These are phyloP conservation scores for Amia ocellicauda DNA, from an alignment of 2,113 vertebrate genomes.

Conservation along the genomic window DNA sequence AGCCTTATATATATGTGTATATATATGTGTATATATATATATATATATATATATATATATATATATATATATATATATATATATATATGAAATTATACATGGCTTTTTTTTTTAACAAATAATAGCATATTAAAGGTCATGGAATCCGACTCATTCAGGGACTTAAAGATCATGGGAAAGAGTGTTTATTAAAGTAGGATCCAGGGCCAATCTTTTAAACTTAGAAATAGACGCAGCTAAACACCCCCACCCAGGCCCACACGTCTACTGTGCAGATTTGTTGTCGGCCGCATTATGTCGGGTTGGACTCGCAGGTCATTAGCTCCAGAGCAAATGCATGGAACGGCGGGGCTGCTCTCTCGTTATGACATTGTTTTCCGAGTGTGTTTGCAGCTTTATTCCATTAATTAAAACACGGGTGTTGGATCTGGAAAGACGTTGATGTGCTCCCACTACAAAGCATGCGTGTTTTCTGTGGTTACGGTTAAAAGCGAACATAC, in stretches of 20 bases:
- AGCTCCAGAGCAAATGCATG: not conserved
- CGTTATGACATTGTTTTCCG: not conserved
- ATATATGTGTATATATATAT: constrained; percentile 13
- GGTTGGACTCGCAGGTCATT: not conserved
- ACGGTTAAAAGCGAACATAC: no score
- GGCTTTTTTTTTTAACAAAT: constrained; percentile 35
- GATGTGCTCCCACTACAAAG: no score
- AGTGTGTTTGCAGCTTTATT: not conserved
- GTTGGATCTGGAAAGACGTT: no score
- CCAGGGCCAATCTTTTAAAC: constrained; percentile 19
- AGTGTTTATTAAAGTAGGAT: constrained; percentile 13
- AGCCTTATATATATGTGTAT: constrained; percentile 22
- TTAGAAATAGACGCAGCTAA: constrained; percentile 2
- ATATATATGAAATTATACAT: no score
- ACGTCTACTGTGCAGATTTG: constrained; percentile 11
- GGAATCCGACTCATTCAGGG: constrained; percentile 6
- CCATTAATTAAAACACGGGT: no score
- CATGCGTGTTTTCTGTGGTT: no score
- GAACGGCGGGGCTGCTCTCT: not conserved
- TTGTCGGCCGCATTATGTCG: not conserved
- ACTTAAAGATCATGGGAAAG: constrained; percentile 1
- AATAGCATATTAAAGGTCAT: constrained; percentile 11
- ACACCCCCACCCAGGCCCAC: not conserved
- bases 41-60: no score
- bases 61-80: constrained; percentile 18